phyloP scores from a whole-genome alignment of 2,888 invertebrate genomes.

The Noctuana brunneofusca region DNA sequence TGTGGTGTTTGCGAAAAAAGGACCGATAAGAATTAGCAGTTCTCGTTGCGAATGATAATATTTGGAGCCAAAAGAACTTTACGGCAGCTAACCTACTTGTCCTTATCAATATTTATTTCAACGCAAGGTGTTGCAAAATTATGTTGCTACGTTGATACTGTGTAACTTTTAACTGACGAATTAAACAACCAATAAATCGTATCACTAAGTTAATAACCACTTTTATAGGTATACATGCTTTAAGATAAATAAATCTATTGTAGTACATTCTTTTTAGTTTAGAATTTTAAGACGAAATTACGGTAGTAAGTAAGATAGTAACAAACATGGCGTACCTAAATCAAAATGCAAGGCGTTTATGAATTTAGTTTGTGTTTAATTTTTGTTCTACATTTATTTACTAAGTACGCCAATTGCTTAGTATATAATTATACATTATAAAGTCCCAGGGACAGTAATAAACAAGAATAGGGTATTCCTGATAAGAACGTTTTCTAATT shows the following conservation, averaged over 20 bases:
- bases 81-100: conserved; percentile 77
- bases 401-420: background rate
- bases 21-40: conserved; percentile 73
- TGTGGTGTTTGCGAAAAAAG: conserved; percentile 66
- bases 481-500: conserved; percentile 37
- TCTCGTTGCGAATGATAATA: conserved; percentile 68
- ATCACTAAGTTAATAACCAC: background rate
- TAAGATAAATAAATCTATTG: too few species aligned
- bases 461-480: background rate
- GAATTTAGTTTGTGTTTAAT: too few species aligned
- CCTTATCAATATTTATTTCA: conserved; percentile 75
- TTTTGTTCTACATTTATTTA: too few species aligned
- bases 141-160: conserved; percentile 38
- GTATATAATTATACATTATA: conserved; percentile 2
- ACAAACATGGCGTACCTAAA: too few species aligned
- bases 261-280: too few species aligned
- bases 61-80: conserved; percentile 69
- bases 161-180: conserved; percentile 15
- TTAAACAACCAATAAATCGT: conserved; percentile 3
- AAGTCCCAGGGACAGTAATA: conserved; percentile 8
- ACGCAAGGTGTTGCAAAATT: conserved; percentile 64
- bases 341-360: too few species aligned
- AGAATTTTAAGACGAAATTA: too few species aligned
- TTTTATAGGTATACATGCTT: too few species aligned
- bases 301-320: too few species aligned